phyloP scores from a whole-genome alignment of 2,113 vertebrate species.

The Vulpes vulpes region DNA sequence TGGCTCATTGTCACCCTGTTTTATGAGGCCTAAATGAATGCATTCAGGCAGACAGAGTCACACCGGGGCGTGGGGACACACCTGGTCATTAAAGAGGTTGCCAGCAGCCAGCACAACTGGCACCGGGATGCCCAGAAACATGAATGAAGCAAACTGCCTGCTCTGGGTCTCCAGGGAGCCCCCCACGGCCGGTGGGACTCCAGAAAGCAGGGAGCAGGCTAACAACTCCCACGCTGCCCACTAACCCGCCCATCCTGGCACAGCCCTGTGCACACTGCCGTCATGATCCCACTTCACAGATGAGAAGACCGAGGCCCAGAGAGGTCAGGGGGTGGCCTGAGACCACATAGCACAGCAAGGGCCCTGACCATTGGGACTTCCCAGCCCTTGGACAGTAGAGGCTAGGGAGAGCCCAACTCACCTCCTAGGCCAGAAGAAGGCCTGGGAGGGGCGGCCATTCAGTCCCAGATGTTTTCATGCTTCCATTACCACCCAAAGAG shows the following conservation, averaged over 20 bases:
- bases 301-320: not conserved
- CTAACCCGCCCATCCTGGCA: fast-evolving
- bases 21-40: not conserved
- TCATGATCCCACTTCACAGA: not conserved
- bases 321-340: not conserved
- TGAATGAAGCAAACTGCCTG: not conserved
- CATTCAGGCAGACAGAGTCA: not conserved
- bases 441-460: too few species aligned
- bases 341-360: not conserved
- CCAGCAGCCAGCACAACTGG: not conserved
- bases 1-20: not conserved
- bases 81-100: not conserved
- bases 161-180: fast-evolving
- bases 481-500: too few species aligned
- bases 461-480: not conserved
- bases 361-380: not conserved
- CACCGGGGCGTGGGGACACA: not conserved
- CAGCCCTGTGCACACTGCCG: fast-evolving
- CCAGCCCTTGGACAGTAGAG: not conserved
- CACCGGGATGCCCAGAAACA: not conserved
- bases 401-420: not conserved
- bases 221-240: not conserved
- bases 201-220: not conserved
- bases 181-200: fast-evolving
- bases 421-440: not conserved